Conservation (phyloP, 2,888 invertebrate species). For the Barypeithes pellucidus region DNA sequence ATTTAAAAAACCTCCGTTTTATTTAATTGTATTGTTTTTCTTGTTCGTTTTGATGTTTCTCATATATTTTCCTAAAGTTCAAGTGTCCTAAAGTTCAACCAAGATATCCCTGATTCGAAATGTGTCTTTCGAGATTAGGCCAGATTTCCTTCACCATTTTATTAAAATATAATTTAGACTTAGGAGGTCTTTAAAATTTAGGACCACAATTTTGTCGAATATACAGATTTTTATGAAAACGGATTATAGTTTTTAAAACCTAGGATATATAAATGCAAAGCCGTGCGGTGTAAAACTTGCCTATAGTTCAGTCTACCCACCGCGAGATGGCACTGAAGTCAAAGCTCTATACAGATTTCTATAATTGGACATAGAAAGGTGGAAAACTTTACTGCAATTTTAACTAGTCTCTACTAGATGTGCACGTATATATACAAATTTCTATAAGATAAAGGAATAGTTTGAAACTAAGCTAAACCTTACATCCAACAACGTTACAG, state of each 20-base stretch:
- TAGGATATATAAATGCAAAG: neutral
- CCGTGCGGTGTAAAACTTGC: neutral
- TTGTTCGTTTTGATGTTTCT: conserved; percentile 20
- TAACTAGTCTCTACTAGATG: neutral
- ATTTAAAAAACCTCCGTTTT: conserved; percentile 5
- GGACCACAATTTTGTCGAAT: neutral
- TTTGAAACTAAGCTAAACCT: neutral
- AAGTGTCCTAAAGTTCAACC: too few species aligned
- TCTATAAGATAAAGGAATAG: neutral
- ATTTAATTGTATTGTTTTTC: conserved; percentile 14
- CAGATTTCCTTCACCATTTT: too few species aligned
- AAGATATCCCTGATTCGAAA: too few species aligned
- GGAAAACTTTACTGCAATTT: neutral
- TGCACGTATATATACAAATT: neutral
- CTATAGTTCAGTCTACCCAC: neutral
- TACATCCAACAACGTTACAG: neutral
- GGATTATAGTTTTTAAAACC: neutral
- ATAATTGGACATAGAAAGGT: neutral
- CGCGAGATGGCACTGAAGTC: neutral
- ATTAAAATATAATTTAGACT: too few species aligned
- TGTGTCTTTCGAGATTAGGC: too few species aligned
- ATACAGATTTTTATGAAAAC: neutral
- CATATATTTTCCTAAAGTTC: too few species aligned
- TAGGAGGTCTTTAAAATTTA: neutral
- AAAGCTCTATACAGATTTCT: neutral